Base-by-base conservation (phyloP, 2,888 invertebrate genomes). In the Nephrotoma guestfalica region DNA sequence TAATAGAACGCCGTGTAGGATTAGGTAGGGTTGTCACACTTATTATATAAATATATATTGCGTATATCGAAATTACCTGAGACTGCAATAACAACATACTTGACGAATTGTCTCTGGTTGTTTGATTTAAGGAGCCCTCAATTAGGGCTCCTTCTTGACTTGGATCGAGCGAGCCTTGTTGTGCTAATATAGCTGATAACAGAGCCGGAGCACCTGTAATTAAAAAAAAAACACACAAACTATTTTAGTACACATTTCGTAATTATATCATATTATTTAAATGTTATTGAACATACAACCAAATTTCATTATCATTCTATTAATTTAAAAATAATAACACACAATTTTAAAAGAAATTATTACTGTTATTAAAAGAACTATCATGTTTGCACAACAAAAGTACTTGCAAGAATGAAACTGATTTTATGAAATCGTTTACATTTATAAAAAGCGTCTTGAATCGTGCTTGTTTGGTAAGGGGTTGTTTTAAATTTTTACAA, bases 81-180 rank as follows among this genome's bases (percentile, higher is more conserved):
- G 97, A 96, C 93, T 97, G 97, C 94, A 97, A 94, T 92, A 97
- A 96, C 94, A 97, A 96, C 97, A 97, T 97, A 94, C 96, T 97
- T 96, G 97, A 89, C 89, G 88, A 89, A 85, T 86, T 71, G 51
- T 40, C 51, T 15, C 13, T 30, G n/a, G 51, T 86, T 86, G 87
- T 83, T 86, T 87, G 85, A 86, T 87, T 87, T 41, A 86, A 51
- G 86, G 86, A 86, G 51, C 86, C 51, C 41, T 87, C 87, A 86
- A 86, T 86, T 86, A 47, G 40, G 11, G 57, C 41, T 86, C 87
- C 42, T 87, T 43, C 86, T 83, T 87, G 57, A 41, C 11, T 45
- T 87, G 86, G 85, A 5, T 86, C 86, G 30, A 86, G 86, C 57
- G 43, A 41, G 30, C 42, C 83, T 85, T 87, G 87, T 42, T 87